Conservation (phyloP, 2,113 vertebrate species). For the Periophthalmodon schlosseri region DNA sequence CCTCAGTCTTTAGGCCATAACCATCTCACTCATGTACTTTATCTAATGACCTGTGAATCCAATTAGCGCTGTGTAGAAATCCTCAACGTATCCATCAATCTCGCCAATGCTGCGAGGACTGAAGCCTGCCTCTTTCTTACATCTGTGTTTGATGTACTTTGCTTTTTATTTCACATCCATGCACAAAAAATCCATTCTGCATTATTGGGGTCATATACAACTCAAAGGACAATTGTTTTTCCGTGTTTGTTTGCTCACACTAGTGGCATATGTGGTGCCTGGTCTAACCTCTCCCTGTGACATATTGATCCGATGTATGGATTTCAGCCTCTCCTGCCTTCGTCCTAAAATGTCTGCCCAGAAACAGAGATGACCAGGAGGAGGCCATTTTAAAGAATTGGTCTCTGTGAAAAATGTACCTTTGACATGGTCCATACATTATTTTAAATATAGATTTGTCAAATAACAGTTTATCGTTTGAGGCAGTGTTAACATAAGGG, state of each 20-base stretch:
- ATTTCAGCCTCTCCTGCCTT: constrained; percentile 44
- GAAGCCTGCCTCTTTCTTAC: constrained; percentile 33
- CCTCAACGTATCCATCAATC: constrained; percentile 69
- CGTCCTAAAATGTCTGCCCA: constrained; percentile 61
- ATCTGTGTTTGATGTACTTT: neutral
- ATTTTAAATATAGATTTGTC: neutral
- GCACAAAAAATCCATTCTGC: constrained; percentile 40
- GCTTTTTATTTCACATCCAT: constrained; percentile 8
- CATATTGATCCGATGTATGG: constrained; percentile 62
- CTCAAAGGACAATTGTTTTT: constrained; percentile 50
- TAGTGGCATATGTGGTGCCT: constrained; percentile 47
- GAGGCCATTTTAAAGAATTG: constrained; percentile 44
- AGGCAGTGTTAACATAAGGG: neutral
- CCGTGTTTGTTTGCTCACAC: constrained; percentile 51
- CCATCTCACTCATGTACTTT: constrained; percentile 71
- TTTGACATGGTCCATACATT: neutral
- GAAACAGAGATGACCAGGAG: constrained; percentile 54
- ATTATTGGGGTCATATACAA: constrained; percentile 45
- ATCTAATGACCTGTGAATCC: constrained; percentile 79
- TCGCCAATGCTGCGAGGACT: constrained; percentile 27
- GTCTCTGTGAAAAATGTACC: neutral
- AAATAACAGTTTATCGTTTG: neutral
- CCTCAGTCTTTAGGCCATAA: constrained; percentile 56
- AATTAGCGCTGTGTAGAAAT: constrained; percentile 75
- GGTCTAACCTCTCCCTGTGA: constrained; percentile 43